A percentile compares a stretch with the other conserved stretches of the same genome.
phyloP scores from a whole-genome alignment of 2,797 vertebrate genomes.

The Sebastes hubbsi region DNA sequence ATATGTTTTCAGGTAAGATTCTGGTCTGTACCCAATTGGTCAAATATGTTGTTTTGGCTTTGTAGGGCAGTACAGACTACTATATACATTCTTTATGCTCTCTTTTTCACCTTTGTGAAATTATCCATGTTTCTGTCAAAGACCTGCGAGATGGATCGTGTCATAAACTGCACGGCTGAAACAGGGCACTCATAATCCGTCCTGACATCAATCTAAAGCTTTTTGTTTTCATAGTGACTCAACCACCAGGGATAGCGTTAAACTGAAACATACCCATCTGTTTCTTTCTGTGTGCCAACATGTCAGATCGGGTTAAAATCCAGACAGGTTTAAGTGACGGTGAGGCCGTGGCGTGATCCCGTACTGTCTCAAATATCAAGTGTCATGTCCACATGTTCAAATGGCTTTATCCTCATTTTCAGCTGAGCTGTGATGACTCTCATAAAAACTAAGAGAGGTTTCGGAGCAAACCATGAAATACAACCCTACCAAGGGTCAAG shows the following conservation, averaged over 20 bases:
- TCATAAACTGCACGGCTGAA: constrained; percentile 53
- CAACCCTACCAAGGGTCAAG: neutral
- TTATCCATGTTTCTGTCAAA: constrained; percentile 40
- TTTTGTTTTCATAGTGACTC: constrained; percentile 75
- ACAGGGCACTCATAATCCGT: constrained; percentile 58
- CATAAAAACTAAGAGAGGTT: constrained; percentile 24
- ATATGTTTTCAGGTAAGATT: neutral
- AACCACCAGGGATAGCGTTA: constrained; percentile 64
- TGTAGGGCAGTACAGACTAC: neutral
- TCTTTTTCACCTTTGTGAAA: constrained; percentile 24
- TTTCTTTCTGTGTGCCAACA: constrained; percentile 73
- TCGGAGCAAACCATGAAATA: constrained; percentile 43
- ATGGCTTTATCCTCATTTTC: constrained; percentile 55
- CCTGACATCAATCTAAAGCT: constrained; percentile 73
- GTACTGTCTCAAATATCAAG: constrained; percentile 59
- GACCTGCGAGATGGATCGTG: constrained; percentile 45
- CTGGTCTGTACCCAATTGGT: neutral
- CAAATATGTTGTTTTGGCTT: neutral
- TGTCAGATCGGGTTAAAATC: constrained; percentile 71
- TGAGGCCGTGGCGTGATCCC: constrained; percentile 65
- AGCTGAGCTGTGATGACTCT: constrained; percentile 43
- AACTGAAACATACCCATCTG: constrained; percentile 79
- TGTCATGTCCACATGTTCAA: constrained; percentile 68
- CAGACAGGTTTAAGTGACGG: constrained; percentile 68
- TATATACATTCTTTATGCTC: neutral